Base-by-base conservation (phyloP, 1,140 invertebrate species). In the Pogonus chalceus region DNA sequence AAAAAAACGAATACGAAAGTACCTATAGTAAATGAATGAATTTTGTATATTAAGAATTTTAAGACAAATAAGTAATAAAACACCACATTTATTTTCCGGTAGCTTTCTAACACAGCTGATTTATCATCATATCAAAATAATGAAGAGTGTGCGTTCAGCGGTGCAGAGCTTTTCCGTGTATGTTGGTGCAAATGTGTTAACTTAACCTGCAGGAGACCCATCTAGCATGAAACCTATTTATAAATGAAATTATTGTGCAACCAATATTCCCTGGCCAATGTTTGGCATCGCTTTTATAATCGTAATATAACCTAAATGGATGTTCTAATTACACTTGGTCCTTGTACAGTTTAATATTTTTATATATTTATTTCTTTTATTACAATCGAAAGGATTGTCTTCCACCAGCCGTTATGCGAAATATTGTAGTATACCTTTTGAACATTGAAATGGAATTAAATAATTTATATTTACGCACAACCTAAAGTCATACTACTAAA, bases 271-370 rank as follows among this genome's bases (percentile, higher is more conserved):
- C 18, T 14, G 24, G 22, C n/a, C 49, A 14, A 20, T 23, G 12
- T 24, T 26, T 60, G 62, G 61, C 51, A 61, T 65, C 64, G 64
- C 65, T 66, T 68, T 68, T 68, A 69, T 66, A 66, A 65, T 63
- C 66, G 65, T 66, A 18, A 43, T 43, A 43, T 9, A 18, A 43
- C 4, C 7, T 66, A 63, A 61, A 65, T 65, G 62, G 61, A 65
- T 66, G 65, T 67, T 66, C 61, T 63, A 62, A 63, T 58, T 63
- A 59, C 18, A 43, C 37, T 61, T 59, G 61, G 62, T 62, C 63
- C 63, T 64, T 69, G 64, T 68, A 69, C 66, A 68, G 63, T 68
- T 66, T 65, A 65, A 66, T 68, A 67, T 68, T 69, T 69, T 69
- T 68, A 64, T 68, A 43, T 10, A 69, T n/a, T n/a, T n/a, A n/a